A percentile compares a stretch with the other conserved stretches of the same genome.
phyloP scores from a whole-genome alignment of 2,113 vertebrate genomes.

The Tragelaphus imberbis region DNA sequence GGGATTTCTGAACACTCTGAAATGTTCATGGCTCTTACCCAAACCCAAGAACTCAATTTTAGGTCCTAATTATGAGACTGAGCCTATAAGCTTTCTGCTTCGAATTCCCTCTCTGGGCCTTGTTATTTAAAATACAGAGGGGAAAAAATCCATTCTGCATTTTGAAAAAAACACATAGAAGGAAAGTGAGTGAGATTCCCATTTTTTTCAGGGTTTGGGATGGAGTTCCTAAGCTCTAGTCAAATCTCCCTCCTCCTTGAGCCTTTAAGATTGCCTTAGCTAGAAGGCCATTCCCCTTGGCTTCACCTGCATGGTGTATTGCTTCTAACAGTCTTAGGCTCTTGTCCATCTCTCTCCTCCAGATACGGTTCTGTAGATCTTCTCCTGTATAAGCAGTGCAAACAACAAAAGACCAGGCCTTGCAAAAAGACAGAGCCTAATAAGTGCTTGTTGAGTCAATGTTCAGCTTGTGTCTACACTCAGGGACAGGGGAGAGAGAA shows the following conservation, averaged over 20 bases:
- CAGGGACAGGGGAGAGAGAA: not conserved
- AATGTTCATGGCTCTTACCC: not conserved
- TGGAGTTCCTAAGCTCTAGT: not conserved
- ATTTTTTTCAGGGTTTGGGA: not conserved
- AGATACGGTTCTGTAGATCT: not conserved
- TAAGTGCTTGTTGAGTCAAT: not conserved
- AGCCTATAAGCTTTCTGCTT: not conserved
- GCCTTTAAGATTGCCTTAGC: not conserved
- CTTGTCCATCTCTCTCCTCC: not conserved
- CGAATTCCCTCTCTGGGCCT: not conserved
- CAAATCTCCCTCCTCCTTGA: not conserved
- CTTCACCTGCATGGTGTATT: not conserved
- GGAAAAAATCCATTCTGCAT: not conserved
- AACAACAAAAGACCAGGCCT: not conserved
- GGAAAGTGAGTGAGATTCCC: not conserved
- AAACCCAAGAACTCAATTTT: not conserved
- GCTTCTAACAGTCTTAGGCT: not conserved
- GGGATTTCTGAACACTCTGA: not conserved
- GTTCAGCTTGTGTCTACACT: not conserved
- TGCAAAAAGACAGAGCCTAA: not conserved
- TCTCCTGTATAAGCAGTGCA: not conserved
- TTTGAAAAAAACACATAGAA: not conserved
- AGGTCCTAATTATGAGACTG: not conserved
- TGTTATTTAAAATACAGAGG: not conserved
- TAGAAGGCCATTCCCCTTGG: not conserved